Conservation (phyloP, 1,140 invertebrate genomes). For the silkworm (Bombyx mori) region ASM3026992v2 NC_085110.1:8289501-8290000, state of each 20-base stretch:
- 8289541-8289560: no score
- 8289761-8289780: slow-evolving; percentile 61
- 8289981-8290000: no score
- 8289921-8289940: no score
- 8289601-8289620: background rate
- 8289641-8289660: slow-evolving; percentile 68
- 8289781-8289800: slow-evolving; percentile 63
- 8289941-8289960: no score
- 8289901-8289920: background rate
- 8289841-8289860: slow-evolving; percentile 55
- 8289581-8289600: no score
- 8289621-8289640: slow-evolving; percentile 55
- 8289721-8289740: slow-evolving; percentile 63
- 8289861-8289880: slow-evolving; percentile 1
- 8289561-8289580: no score
- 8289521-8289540: no score
- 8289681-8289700: slow-evolving; percentile 64
- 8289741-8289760: slow-evolving; percentile 65
- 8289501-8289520: no score
- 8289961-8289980: no score
- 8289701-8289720: slow-evolving; percentile 67
- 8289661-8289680: slow-evolving; percentile 58
- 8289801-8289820: slow-evolving; percentile 49
- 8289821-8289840: slow-evolving; percentile 59
- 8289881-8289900: background rate